phyloP scores from a whole-genome alignment of 2,797 vertebrate species.

The Decapterus maruadsi region DNA sequence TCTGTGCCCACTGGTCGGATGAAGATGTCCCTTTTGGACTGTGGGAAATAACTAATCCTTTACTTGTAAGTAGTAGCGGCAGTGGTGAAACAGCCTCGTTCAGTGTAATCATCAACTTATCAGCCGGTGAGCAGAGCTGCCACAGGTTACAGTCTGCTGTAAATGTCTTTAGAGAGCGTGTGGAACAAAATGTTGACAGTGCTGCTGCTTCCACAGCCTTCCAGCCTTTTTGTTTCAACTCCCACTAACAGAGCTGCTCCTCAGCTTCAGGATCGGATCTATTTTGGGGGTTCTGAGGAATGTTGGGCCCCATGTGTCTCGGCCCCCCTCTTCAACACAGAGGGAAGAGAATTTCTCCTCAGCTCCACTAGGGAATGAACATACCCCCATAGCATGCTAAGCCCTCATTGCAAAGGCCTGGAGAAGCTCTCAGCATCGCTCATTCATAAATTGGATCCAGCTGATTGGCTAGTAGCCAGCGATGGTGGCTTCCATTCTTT shows the following conservation, averaged over 20 bases:
- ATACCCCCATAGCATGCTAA: slow-evolving; percentile 77
- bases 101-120: neutral
- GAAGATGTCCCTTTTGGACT: neutral
- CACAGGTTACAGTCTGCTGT: neutral
- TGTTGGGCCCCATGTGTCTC: slow-evolving; percentile 52
- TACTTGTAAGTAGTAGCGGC: neutral
- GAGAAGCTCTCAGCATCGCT: slow-evolving; percentile 66
- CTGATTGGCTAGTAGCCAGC: slow-evolving; percentile 82
- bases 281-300: slow-evolving; percentile 79
- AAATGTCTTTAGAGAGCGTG: neutral
- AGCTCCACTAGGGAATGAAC: slow-evolving; percentile 62
- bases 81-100: neutral
- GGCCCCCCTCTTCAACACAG: slow-evolving; percentile 31
- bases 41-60: neutral
- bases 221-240: slow-evolving; percentile 57
- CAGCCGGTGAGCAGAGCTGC: neutral
- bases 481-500: slow-evolving; percentile 39
- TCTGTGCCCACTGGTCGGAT: neutral
- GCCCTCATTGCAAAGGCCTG: slow-evolving; percentile 61
- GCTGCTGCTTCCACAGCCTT: slow-evolving; percentile 20
- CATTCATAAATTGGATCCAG: slow-evolving; percentile 82
- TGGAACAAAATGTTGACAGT: neutral
- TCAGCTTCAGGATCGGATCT: slow-evolving; percentile 62
- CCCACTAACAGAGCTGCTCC: slow-evolving; percentile 47
- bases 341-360: slow-evolving; percentile 65